Conservation (phyloP, 2,113 vertebrate species). For the Antechinus stuartii region DNA sequence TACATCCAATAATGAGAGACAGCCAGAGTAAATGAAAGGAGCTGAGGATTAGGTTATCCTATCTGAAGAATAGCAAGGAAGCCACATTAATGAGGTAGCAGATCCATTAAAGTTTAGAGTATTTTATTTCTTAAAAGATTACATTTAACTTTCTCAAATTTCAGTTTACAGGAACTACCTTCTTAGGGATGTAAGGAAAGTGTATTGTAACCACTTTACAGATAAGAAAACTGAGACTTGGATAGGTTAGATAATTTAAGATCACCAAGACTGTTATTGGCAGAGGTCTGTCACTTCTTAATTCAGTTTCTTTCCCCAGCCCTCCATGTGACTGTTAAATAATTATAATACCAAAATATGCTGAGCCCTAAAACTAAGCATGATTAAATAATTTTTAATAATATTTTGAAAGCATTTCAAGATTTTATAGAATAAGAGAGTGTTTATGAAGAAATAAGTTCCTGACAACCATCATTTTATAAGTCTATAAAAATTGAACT, state of each 20-base stretch:
- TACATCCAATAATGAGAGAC: not conserved
- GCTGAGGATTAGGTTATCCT: not conserved
- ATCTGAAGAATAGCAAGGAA: not conserved
- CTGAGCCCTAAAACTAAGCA: not conserved
- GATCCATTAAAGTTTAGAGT: not conserved
- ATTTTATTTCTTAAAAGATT: not conserved
- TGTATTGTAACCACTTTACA: not conserved
- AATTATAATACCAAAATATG: not conserved
- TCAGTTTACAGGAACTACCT: not conserved
- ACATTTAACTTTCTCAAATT: slow-evolving; percentile 14
- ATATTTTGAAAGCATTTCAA: not conserved
- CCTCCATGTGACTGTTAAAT: not conserved
- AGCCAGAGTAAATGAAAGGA: not conserved
- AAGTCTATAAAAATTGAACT: not conserved
- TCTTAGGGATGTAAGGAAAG: too few species aligned
- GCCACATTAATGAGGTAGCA: not conserved
- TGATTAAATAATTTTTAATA: not conserved
- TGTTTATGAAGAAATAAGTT: not conserved
- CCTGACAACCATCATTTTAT: not conserved
- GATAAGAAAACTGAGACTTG: not conserved
- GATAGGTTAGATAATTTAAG: not conserved
- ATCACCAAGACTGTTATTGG: not conserved
- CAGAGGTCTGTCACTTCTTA: not conserved
- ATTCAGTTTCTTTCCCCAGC: not conserved
- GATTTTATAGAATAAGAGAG: not conserved